phyloP scores from a whole-genome alignment of 2,113 vertebrate genomes.

The Arizona elegans region DNA sequence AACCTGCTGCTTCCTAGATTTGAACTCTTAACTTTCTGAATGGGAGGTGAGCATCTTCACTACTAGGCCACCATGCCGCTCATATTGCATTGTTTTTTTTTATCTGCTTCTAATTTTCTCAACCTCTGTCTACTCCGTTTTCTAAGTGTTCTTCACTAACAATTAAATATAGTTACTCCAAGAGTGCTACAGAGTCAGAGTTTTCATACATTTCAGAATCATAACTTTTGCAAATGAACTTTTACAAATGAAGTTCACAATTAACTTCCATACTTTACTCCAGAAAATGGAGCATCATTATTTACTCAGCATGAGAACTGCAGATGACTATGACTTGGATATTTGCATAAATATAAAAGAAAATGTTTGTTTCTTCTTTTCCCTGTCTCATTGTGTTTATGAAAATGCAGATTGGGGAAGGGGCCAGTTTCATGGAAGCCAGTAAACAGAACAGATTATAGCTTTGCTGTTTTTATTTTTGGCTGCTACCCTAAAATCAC shows the following conservation, averaged over 20 bases:
- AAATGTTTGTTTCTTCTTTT: not conserved
- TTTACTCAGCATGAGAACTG: not conserved
- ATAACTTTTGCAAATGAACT: not conserved
- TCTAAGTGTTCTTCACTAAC: not conserved
- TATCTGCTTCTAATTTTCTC: not conserved
- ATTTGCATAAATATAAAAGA: not conserved
- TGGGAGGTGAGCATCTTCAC: not conserved
- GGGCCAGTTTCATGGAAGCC: not conserved
- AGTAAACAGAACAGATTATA: not conserved
- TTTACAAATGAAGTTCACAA: not conserved
- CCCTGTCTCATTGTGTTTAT: not conserved
- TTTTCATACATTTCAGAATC: not conserved
- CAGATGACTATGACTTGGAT: not conserved
- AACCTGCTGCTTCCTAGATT: not conserved
- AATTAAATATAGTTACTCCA: not conserved
- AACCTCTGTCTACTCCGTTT: not conserved
- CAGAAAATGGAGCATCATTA: not conserved
- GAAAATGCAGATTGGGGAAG: not conserved
- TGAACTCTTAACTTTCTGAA: not conserved
- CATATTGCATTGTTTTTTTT: not conserved
- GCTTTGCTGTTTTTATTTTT: not conserved
- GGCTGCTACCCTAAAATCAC: constrained; percentile 1
- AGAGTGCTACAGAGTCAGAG: not conserved
- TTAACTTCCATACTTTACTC: not conserved
- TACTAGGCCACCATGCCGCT: not conserved